A percentile compares a stretch with the other conserved stretches of the same genome.
These are phyloP conservation scores for Burhinus bistriatus DNA, from an alignment of 2,113 vertebrate species.

Conservation along the genomic window DNA sequence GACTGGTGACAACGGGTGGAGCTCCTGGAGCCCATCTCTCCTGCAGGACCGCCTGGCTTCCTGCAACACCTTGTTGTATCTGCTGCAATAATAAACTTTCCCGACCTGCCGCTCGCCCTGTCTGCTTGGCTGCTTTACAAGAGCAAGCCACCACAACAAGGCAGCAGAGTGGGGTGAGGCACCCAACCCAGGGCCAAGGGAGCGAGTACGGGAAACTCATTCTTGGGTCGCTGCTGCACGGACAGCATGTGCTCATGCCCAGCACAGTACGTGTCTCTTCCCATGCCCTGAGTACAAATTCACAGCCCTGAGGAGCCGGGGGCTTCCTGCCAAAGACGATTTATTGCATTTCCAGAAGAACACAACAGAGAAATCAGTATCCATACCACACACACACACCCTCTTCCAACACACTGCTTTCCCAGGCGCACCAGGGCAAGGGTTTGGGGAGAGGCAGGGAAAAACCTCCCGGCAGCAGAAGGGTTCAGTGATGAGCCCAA, in stretches of 20 bases:
- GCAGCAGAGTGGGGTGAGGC: background rate
- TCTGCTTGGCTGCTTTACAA: background rate
- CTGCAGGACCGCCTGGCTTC: background rate
- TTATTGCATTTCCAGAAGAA: constrained; percentile 53
- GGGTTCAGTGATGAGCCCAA: background rate
- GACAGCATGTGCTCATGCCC: background rate
- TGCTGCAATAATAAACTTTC: constrained; percentile 26
- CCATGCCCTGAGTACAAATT: background rate
- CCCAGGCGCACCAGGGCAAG: background rate
- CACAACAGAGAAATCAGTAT: background rate
- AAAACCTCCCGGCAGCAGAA: background rate
- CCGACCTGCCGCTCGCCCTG: rapidly evolving
- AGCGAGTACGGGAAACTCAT: background rate
- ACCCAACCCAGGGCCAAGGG: background rate
- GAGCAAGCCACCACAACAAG: background rate
- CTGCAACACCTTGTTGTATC: background rate
- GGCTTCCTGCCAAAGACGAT: constrained; percentile 23
- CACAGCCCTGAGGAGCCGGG: background rate
- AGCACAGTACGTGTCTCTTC: background rate
- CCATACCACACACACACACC: background rate
- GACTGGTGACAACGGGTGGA: background rate
- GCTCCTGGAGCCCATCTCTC: constrained; percentile 2
- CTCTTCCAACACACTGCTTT: background rate
- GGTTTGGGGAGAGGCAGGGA: background rate
- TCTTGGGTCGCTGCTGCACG: background rate